Base-by-base conservation (phyloP, 2,888 invertebrate genomes). In the Callimorpha dominula region DNA sequence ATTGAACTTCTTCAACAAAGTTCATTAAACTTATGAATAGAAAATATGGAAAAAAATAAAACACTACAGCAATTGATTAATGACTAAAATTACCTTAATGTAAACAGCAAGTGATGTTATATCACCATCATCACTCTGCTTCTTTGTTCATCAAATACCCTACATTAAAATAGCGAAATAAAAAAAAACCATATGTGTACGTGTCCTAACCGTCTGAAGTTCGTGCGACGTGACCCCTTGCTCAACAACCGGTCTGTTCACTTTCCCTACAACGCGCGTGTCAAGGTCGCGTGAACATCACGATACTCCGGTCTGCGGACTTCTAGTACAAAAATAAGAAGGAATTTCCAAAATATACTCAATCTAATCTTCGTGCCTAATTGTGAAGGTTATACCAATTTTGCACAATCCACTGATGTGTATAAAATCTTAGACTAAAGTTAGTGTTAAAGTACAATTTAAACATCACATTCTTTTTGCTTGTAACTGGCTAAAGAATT, bases 221-320 rank as follows among this genome's bases (percentile, higher is more conserved):
- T 81, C 77, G 85, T 74, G 62, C 73, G 75, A 43, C 70, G 79
- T 85, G 89, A 89, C 89, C 91, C 87, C 86, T 94, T 94, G 89
- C 89, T 84, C 88, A 93, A 94, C 82, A 90, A 94, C 94, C 91
- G 89, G 95, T 92, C 88, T 81, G 92, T 92, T 92, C 93, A 95
- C 95, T 95, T 95, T 95, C 95, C 90, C 94, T 83, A 78, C 83
- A 78, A 80, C 81, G 73, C 87, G 80, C 93, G 88, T 92, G 95
- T 95, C 95, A 95, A 95, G 95, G 95, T 95, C 93, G 92, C 73
- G 46, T 81, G 84, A 80, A 84, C 90, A 88, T 89, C 89, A 78
- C 86, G 84, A 87, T 84, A 84, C 85, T 79, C 80, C 81, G 82
- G 75, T 73, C 75, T 77, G 79, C 79, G 77, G 74, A 82, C 78